phyloP scores from a whole-genome alignment of 1,140 invertebrate genomes.

The Bombus turneri region DNA sequence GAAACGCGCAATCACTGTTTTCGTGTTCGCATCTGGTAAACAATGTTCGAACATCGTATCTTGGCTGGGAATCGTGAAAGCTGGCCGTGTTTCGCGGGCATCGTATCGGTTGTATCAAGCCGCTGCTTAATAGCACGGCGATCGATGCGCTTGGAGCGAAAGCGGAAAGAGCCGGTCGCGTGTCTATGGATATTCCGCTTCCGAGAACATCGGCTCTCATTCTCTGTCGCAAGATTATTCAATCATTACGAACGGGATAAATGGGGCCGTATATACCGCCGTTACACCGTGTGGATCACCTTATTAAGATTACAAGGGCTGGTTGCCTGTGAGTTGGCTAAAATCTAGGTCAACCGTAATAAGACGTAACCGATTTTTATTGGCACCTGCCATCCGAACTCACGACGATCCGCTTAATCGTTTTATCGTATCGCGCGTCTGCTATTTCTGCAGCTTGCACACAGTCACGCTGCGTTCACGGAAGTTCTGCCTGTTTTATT shows the following conservation, averaged over 20 bases:
- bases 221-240: constrained; percentile 43
- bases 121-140: background rate
- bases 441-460: constrained; percentile 35
- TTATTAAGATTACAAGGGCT: constrained; percentile 53
- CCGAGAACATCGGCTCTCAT: constrained; percentile 12
- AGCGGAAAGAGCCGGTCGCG: constrained; percentile 14
- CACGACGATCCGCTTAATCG: constrained; percentile 40
- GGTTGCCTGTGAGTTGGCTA: constrained; percentile 3
- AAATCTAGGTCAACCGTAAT: constrained; percentile 57
- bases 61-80: background rate
- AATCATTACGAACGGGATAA: constrained; percentile 33
- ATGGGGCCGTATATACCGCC: background rate
- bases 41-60: background rate
- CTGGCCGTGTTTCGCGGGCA: constrained; percentile 1
- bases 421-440: constrained; percentile 33
- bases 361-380: constrained; percentile 61
- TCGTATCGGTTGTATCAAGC: background rate
- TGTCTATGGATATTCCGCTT: constrained; percentile 25
- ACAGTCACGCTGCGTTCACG: constrained; percentile 17
- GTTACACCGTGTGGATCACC: constrained; percentile 12
- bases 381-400: constrained; percentile 54
- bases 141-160: constrained; percentile 16
- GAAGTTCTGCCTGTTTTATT: constrained; percentile 18
- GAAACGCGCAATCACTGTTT: background rate
- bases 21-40: background rate